A percentile compares a stretch with the other conserved stretches of the same genome.
Conservation (phyloP, 1,140 invertebrate genomes). For the Helicoverpa zea region DNA sequence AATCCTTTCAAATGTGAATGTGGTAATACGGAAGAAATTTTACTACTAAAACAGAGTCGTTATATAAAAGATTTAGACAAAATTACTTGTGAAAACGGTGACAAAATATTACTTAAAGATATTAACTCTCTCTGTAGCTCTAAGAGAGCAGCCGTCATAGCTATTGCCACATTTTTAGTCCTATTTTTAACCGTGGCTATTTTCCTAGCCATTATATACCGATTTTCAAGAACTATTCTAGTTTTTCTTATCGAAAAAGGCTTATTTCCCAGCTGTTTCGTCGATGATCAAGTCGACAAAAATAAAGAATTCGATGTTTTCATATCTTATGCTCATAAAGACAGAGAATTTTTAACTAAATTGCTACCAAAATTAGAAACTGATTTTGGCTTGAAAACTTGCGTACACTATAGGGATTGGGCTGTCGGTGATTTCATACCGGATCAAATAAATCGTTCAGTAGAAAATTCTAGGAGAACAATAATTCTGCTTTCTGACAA, state of each 20-base stretch:
- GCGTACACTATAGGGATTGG: slow-evolving; percentile 51
- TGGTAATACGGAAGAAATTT: slow-evolving; percentile 37
- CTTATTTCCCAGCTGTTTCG: background rate
- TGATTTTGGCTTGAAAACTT: slow-evolving; percentile 6
- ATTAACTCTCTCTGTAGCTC: background rate
- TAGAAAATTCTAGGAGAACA: slow-evolving; percentile 93
- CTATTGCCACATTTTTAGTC: background rate
- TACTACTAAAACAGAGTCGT: slow-evolving; percentile 21
- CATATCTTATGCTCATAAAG: slow-evolving; percentile 42
- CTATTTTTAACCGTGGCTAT: background rate
- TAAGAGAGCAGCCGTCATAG: background rate
- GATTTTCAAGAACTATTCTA: background rate
- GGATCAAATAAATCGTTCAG: slow-evolving; percentile 85
- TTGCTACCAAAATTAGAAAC: slow-evolving; percentile 36
- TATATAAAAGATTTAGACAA: background rate
- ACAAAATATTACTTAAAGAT: background rate
- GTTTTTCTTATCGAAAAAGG: background rate
- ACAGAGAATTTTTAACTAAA: slow-evolving; percentile 12
- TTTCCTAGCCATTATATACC: background rate
- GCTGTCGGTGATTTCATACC: slow-evolving; percentile 43
- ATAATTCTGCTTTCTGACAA: slow-evolving; percentile 94
- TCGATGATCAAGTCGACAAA: background rate
- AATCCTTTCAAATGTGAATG: slow-evolving; percentile 65
- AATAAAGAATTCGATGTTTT: slow-evolving; percentile 45
- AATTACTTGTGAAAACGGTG: slow-evolving; percentile 3